Conservation (phyloP, 2,797 vertebrate genomes). For the Lepidocolaptes lacrymiger region DNA sequence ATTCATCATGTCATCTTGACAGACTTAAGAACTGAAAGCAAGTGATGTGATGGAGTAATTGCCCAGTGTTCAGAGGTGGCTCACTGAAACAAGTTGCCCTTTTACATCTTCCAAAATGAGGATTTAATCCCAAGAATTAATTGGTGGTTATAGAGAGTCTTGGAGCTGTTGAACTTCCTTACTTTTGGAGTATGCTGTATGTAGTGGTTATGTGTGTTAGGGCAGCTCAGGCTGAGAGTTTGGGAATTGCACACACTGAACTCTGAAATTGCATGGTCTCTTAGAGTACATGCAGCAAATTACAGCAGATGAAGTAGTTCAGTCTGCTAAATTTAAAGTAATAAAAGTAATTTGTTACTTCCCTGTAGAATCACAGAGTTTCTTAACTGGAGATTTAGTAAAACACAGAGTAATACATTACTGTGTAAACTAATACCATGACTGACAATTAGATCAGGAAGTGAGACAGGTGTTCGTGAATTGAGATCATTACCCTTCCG, state of each 20-base stretch:
- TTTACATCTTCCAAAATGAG: background rate
- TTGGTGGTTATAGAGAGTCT: background rate
- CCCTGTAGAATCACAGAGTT: background rate
- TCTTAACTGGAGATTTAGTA: background rate
- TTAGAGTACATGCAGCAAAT: background rate
- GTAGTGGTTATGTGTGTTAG: too few species aligned
- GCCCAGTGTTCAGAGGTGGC: background rate
- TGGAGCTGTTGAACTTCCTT: background rate
- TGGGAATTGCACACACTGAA: background rate
- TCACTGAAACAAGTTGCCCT: background rate
- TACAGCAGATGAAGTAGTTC: background rate
- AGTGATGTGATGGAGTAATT: background rate
- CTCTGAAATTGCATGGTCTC: background rate
- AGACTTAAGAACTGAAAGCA: background rate
- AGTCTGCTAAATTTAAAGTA: constrained; percentile 9
- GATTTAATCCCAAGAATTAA: background rate
- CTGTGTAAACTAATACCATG: background rate
- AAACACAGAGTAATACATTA: background rate
- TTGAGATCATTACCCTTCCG: background rate
- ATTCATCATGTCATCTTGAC: accelerated
- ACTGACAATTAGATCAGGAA: background rate
- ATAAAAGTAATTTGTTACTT: constrained; percentile 27
- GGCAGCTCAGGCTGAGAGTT: background rate
- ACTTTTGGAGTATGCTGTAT: background rate
- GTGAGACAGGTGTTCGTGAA: background rate